Conservation (phyloP, 1,140 invertebrate genomes). For the Lepidurus couesii region DNA sequence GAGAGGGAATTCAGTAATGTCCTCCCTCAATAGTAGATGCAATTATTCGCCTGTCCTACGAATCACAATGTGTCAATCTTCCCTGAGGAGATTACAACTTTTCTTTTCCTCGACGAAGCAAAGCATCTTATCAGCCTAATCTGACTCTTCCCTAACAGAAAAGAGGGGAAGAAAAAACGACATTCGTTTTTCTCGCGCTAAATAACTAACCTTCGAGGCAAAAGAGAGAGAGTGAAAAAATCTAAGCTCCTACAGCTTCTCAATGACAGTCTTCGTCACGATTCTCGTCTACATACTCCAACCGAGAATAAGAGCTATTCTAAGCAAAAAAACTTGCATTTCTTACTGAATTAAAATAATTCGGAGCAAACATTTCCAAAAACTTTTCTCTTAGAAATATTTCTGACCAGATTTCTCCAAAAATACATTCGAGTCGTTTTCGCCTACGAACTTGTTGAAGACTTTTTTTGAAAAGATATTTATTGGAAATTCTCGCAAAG, state of each 20-base stretch:
- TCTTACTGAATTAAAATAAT: background rate
- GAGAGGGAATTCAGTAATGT: slow-evolving; percentile 9
- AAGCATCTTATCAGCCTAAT: slow-evolving; percentile 22
- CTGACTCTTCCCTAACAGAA: background rate
- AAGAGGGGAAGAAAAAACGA: background rate
- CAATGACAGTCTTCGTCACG: background rate
- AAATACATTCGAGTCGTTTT: no score
- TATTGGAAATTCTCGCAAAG: no score
- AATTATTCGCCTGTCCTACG: slow-evolving; percentile 12
- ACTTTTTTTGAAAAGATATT: no score
- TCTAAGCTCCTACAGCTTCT: background rate
- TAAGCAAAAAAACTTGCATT: background rate
- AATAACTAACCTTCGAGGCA: background rate
- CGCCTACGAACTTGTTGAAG: no score
- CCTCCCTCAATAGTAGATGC: background rate
- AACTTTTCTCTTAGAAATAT: no score
- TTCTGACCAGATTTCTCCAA: no score
- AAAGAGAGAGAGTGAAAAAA: background rate
- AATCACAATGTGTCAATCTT: slow-evolving; percentile 22
- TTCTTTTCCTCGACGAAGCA: slow-evolving; percentile 6
- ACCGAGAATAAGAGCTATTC: no score
- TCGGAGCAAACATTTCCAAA: no score
- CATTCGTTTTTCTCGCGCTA: background rate
- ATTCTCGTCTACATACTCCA: background rate
- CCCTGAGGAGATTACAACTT: slow-evolving; percentile 18